Percentiles rank a stretch among this genome's conserved stretches.
phyloP scores from a whole-genome alignment of 2,888 invertebrate genomes.

The Clusia tigrina region DNA sequence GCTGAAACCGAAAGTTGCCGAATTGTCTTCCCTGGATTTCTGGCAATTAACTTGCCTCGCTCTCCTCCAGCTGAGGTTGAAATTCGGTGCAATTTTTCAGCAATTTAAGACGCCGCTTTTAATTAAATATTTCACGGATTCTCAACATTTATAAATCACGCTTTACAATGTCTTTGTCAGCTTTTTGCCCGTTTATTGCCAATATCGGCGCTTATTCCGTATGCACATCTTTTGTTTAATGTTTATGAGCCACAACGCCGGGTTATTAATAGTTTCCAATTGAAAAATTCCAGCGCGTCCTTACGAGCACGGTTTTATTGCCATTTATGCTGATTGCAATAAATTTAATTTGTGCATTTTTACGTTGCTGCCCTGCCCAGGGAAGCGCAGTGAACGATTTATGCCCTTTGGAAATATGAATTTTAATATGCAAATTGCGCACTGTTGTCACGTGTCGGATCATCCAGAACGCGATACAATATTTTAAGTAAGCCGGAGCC shows the following conservation, averaged over 20 bases:
- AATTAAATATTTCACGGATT: neutral
- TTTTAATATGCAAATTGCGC: too few species aligned
- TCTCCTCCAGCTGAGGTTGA: neutral
- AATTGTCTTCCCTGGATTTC: neutral
- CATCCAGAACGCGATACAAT: too few species aligned
- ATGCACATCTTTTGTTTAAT: neutral
- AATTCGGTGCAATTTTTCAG: too few species aligned
- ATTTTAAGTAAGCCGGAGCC: too few species aligned
- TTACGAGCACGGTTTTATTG: too few species aligned
- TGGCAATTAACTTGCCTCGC: neutral
- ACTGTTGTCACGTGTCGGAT: too few species aligned
- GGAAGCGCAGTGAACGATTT: too few species aligned
- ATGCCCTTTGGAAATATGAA: too few species aligned
- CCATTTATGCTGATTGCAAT: neutral
- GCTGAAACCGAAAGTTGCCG: neutral
- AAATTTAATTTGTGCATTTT: too few species aligned
- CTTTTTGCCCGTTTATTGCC: neutral
- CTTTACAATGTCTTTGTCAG: neutral
- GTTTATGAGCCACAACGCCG: neutral
- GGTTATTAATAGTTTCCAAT: conserved; percentile 6
- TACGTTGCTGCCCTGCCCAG: too few species aligned
- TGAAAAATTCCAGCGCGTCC: neutral
- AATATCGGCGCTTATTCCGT: neutral
- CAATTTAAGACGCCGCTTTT: neutral
- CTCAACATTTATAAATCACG: neutral